A percentile compares a stretch with the other conserved stretches of the same genome.
Conservation (phyloP, 2,797 vertebrate species). For the Acestrorhynchus altus region DNA sequence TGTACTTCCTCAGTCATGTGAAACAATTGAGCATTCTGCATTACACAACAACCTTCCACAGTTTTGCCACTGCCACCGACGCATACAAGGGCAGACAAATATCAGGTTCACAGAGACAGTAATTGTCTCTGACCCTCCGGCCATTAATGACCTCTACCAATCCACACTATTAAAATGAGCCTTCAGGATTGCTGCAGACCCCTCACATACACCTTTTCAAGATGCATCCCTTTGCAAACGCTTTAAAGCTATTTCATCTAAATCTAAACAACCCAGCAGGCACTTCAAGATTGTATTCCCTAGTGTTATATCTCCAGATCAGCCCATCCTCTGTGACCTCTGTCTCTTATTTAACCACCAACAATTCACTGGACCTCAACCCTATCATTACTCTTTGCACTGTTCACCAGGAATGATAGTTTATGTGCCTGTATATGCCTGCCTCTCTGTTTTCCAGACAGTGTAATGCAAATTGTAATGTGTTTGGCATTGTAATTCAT, state of each 20-base stretch:
- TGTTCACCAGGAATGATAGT: neutral
- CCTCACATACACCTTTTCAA: neutral
- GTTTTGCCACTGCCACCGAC: neutral
- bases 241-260: conserved; percentile 4
- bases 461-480: neutral
- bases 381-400: neutral
- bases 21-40: no score
- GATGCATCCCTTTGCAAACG: neutral
- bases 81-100: neutral
- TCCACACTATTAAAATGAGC: neutral
- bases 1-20: no score
- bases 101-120: neutral
- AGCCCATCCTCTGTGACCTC: neutral
- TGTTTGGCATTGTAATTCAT: no score
- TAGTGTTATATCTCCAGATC: neutral
- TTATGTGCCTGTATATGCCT: neutral
- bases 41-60: no score
- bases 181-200: neutral
- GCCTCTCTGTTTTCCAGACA: neutral
- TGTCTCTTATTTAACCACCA: neutral
- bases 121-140: neutral
- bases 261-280: conserved; percentile 2
- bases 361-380: neutral
- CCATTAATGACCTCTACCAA: neutral
- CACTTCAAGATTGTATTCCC: neutral